Evolutionary conservation across 1,140 invertebrate genomes (phyloP), one percentile per base, ranked within the genome.

Genomic region (Calosoma granatense): DNA sequence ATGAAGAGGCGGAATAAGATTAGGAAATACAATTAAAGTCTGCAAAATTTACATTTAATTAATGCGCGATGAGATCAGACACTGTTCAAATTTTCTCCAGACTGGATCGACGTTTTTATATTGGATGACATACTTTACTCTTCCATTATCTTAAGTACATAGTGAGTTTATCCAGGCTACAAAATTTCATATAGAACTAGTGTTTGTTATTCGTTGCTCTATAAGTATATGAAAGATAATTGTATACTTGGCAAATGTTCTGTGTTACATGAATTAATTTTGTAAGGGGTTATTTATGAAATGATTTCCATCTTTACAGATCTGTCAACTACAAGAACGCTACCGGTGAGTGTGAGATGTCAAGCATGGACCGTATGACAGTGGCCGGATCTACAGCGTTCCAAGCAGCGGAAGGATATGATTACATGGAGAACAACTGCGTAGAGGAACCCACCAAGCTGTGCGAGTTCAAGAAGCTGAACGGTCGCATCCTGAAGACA

Each of bases 341-440:
- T 58, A 90, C 87, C 26, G 87, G 88, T 47, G 84, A 88, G 61
- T 95, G 92, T 68, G 84, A 88, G 65, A 74, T 94, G 52, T 92
- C 89, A 9, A 89, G 91, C 67, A 89, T 94, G 87, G 91, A 95
- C 73, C 79, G 92, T 57, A 80, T 92, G 64, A 93, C 90, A 20
- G 78, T 92, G 55, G 89, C 85, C 17, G 88, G 86, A 61, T 85
- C 83, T 20, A 84, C 77, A 54, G 78, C 81, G 39, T 88, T 91
- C 72, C 83, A 88, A 70, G 66, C 77, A 11, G 79, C 82, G 22
- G 81, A 85, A 65, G 83, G 84, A 65, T 78, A 71, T 56, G 90
- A 94, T 65, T 94, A 93, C 71, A 79, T 93, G 68, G 90, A 94
- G 67, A 92, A 92, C 69, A 90, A 93, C 71, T 94, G 91, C 70